Evolutionary conservation across 2,113 vertebrate species (phyloP).

Genomic region (Coryphaenoides rupestris): DNA sequence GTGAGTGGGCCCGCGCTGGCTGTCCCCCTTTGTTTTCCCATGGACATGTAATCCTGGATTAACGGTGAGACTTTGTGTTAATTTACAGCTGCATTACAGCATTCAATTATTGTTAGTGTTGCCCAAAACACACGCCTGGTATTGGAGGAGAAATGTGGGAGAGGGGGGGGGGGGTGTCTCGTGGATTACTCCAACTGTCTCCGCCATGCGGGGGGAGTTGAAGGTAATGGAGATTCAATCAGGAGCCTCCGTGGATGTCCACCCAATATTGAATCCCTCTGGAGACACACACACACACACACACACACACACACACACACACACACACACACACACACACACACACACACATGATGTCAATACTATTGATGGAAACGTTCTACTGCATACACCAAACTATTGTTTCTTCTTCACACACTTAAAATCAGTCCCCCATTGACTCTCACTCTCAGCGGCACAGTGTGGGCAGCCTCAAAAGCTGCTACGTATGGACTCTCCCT

Average conservation of each 20-base stretch:
- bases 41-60: conserved; percentile 92
- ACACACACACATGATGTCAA: conserved; percentile 25
- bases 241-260: conserved; percentile 89
- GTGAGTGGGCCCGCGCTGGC: conserved; percentile 62
- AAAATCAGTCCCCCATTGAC: too few species aligned
- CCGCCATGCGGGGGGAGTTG: conserved; percentile 77
- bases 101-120: conserved; percentile 72
- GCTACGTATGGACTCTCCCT: conserved; percentile 97
- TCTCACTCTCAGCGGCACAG: too few species aligned
- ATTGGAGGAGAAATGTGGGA: conserved; percentile 62
- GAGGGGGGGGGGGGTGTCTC: conserved; percentile 73
- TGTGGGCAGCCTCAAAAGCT: conserved; percentile 82
- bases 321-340: conserved; percentile 46
- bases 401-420: too few species aligned
- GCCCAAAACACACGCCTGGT: conserved; percentile 65
- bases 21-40: conserved; percentile 80
- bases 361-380: conserved; percentile 58
- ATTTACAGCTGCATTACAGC: conserved; percentile 82
- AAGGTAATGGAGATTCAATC: conserved; percentile 87
- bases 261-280: conserved; percentile 86
- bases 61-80: conserved; percentile 82
- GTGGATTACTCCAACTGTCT: too few species aligned
- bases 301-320: conserved; percentile 21
- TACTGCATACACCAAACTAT: too few species aligned
- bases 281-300: conserved; percentile 63